Percentiles rank a stretch among this genome's conserved stretches.
phyloP scores from a whole-genome alignment of 1,140 invertebrate species.

The Saccostrea echinata region DNA sequence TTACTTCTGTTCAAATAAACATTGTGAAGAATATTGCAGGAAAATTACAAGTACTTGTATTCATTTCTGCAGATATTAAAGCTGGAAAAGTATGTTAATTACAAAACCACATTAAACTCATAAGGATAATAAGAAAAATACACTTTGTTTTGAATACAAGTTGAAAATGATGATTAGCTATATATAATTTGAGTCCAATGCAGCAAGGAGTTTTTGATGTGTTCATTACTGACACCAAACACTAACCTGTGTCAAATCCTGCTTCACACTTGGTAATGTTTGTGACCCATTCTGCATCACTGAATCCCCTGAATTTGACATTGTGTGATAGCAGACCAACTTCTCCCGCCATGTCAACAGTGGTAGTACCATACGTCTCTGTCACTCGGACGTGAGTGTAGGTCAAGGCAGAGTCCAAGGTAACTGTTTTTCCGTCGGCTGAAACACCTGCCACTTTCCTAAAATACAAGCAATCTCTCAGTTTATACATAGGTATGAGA shows the following conservation, averaged over 20 bases:
- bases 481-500: neutral
- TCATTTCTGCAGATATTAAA: no score
- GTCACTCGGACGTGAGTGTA: constrained; percentile 65
- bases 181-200: no score
- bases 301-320: constrained; percentile 68
- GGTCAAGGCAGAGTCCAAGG: constrained; percentile 63
- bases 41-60: neutral
- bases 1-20: neutral
- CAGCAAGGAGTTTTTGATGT: no score
- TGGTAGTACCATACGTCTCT: constrained; percentile 58
- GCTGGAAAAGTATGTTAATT: no score
- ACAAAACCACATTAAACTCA: no score
- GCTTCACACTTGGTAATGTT: constrained; percentile 69
- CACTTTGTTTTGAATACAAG: no score
- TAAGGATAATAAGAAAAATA: no score
- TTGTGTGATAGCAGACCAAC: constrained; percentile 75
- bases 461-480: neutral
- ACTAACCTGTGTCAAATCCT: constrained; percentile 76
- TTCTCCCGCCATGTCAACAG: constrained; percentile 71
- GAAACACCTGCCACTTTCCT: constrained; percentile 68
- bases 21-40: neutral
- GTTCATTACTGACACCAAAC: no score
- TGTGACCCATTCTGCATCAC: constrained; percentile 64
- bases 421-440: constrained; percentile 66
- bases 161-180: no score